Percentiles rank a stretch among this genome's conserved stretches.
These are phyloP conservation scores for Anarsia innoxiella DNA, from an alignment of 2,888 invertebrate species.

Conservation along the genomic window DNA sequence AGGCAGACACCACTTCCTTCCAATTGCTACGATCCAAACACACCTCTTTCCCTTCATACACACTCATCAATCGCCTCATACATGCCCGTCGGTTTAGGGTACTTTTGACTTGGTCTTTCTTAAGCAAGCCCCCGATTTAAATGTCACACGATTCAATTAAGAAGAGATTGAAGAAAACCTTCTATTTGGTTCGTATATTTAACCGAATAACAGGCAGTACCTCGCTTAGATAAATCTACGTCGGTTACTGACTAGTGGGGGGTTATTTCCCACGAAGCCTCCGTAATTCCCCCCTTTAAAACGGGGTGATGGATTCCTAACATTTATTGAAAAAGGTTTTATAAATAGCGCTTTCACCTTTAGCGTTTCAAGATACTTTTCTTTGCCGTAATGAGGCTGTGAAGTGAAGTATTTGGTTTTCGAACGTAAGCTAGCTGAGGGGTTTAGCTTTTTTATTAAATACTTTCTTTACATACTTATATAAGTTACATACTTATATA, in stretches of 20 bases:
- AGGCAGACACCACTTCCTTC: too few relatives aligned
- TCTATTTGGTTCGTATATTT: conserved; percentile 11
- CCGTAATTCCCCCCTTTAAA: conserved; percentile 12
- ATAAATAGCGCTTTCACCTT: conserved; percentile 14
- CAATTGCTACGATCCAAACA: too few relatives aligned
- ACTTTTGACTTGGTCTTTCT: too few relatives aligned
- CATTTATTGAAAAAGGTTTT: conserved; percentile 17
- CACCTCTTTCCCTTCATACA: too few relatives aligned
- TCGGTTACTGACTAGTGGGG: conserved; percentile 9
- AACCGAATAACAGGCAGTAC: conserved; percentile 5
- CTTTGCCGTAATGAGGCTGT: conserved; percentile 11
- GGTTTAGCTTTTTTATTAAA: too few relatives aligned
- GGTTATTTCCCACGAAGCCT: conserved; percentile 6
- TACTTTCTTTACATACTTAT: too few relatives aligned
- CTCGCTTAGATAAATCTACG: conserved; percentile 14
- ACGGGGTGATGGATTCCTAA: conserved; percentile 16
- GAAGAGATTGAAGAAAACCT: not conserved
- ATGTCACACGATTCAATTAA: conserved; percentile 5
- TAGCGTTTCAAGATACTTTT: conserved; percentile 10
- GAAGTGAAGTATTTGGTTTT: conserved; percentile 4
- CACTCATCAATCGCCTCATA: too few relatives aligned
- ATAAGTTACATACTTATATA: too few relatives aligned
- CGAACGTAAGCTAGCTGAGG: too few relatives aligned
- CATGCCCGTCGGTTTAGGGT: too few relatives aligned
- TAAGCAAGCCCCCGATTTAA: too few relatives aligned